Percentiles rank a stretch among this genome's conserved stretches.
phyloP scores from a whole-genome alignment of 2,888 invertebrate genomes.

The Drosophila algonquin region DNA sequence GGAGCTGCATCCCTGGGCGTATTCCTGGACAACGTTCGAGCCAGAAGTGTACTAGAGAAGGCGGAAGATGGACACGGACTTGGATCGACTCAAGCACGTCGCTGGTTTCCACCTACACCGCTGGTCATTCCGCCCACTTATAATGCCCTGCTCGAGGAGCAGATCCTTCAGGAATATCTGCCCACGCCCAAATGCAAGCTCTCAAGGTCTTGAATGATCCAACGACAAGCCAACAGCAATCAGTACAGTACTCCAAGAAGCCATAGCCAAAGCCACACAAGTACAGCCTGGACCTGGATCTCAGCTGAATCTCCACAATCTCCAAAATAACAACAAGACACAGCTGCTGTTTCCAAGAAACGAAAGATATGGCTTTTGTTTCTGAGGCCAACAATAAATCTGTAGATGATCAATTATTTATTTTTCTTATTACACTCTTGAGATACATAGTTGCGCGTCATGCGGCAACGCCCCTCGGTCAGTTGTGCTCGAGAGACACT shows the following conservation, averaged over 20 bases:
- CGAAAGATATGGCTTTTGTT: too few relatives aligned
- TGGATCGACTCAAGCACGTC: not conserved
- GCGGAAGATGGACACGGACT: not conserved
- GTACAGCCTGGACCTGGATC: not conserved
- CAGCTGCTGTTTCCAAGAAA: not conserved
- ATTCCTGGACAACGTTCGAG: slow-evolving; percentile 11
- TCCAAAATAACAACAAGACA: not conserved
- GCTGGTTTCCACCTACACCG: not conserved
- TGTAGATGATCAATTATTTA: too few relatives aligned
- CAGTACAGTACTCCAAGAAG: not conserved
- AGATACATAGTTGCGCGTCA: too few relatives aligned
- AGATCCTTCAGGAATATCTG: slow-evolving; percentile 22
- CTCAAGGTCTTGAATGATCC: not conserved
- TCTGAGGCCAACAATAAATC: too few relatives aligned
- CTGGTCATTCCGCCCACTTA: slow-evolving; percentile 26
- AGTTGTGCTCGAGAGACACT: too few relatives aligned
- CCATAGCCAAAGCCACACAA: not conserved
- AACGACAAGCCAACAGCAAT: too few relatives aligned
- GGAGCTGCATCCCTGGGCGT: slow-evolving; percentile 8
- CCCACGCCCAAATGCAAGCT: slow-evolving; percentile 20
- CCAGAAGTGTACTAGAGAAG: slow-evolving; percentile 3
- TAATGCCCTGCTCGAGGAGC: slow-evolving; percentile 36
- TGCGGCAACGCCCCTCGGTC: too few relatives aligned
- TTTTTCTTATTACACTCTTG: too few relatives aligned
- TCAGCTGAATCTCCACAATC: not conserved